A percentile compares a stretch with the other conserved stretches of the same genome.
Conservation (phyloP, 2,888 invertebrate species). For the Xiphydria camelus region DNA sequence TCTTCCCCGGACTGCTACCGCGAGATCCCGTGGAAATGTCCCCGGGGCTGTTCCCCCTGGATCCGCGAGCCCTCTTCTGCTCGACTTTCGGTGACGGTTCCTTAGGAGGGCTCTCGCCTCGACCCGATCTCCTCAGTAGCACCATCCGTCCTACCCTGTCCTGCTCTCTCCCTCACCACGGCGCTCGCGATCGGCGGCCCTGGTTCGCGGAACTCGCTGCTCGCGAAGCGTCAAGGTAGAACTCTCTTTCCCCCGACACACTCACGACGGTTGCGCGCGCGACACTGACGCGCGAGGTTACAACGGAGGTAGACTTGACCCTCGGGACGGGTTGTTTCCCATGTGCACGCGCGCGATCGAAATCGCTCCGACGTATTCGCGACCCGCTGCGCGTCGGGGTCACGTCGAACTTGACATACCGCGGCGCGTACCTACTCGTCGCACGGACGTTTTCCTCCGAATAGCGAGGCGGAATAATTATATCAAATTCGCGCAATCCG, state of each 20-base stretch:
- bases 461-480: too few relatives aligned
- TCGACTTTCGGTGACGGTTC: slow-evolving; percentile 27
- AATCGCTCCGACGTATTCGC: slow-evolving; percentile 15
- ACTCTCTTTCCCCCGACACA: too few relatives aligned
- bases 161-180: too few relatives aligned
- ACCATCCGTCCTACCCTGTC: slow-evolving; percentile 51
- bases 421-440: too few relatives aligned
- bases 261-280: slow-evolving; percentile 33
- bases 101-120: slow-evolving; percentile 40
- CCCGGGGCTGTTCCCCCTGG: slow-evolving; percentile 44
- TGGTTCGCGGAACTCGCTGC: too few relatives aligned
- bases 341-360: slow-evolving; percentile 37
- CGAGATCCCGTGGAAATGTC: slow-evolving; percentile 41
- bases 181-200: too few relatives aligned
- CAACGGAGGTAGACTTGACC: slow-evolving; percentile 35
- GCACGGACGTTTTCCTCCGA: too few relatives aligned
- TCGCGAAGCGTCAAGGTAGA: too few relatives aligned
- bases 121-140: slow-evolving; percentile 46
- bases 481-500: too few relatives aligned
- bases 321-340: slow-evolving; percentile 23
- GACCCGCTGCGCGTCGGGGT: background rate
- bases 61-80: slow-evolving; percentile 26
- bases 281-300: slow-evolving; percentile 31
- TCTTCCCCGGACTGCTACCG: slow-evolving; percentile 54
- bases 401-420: too few relatives aligned